phyloP scores from a whole-genome alignment of 2,888 invertebrate genomes.

The Cephus nigrinus region DNA sequence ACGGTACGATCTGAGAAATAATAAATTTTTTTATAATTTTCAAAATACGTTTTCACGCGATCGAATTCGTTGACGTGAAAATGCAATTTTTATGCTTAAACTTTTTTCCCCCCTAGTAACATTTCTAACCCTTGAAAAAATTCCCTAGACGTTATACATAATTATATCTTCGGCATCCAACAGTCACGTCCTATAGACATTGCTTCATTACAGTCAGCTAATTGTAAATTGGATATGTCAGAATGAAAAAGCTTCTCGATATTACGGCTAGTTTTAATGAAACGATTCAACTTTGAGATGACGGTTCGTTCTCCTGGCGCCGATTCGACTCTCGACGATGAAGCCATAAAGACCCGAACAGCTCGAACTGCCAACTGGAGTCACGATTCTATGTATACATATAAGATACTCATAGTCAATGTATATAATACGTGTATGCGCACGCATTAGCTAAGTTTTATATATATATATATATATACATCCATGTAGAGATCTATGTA shows the following conservation, averaged over 20 bases:
- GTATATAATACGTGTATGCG: neutral
- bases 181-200: neutral
- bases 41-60: neutral
- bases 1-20: neutral
- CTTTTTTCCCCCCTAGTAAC: neutral
- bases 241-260: neutral
- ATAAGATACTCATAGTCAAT: neutral
- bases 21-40: neutral
- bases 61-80: neutral
- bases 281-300: neutral
- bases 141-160: neutral
- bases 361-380: constrained; percentile 24
- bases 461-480: neutral
- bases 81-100: too few relatives aligned
- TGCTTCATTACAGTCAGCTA: neutral
- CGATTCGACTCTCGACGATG: constrained; percentile 29
- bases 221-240: neutral
- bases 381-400: constrained; percentile 6
- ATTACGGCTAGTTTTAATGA: neutral
- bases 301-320: neutral
- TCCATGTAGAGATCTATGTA: neutral
- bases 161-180: neutral
- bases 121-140: neutral
- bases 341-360: constrained; percentile 40
- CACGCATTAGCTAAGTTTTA: neutral